Conservation (phyloP, 2,797 vertebrate species). For the Cuculus canorus region DNA sequence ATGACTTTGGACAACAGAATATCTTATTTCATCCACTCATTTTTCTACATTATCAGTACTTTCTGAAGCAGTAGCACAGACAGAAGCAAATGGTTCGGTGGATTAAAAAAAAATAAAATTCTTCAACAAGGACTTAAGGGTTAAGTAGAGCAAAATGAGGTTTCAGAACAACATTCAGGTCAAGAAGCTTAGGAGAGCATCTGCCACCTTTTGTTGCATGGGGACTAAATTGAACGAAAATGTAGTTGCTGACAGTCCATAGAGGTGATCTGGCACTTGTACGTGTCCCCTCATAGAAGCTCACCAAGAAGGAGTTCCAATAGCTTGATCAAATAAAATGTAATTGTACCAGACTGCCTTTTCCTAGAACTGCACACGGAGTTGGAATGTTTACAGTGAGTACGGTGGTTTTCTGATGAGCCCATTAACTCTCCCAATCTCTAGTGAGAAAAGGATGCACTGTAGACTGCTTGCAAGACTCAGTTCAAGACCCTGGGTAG, state of each 20-base stretch:
- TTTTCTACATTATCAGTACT: background rate
- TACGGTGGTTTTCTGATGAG: background rate
- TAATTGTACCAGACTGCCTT: background rate
- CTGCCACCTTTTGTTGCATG: background rate
- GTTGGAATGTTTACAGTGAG: background rate
- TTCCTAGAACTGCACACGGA: background rate
- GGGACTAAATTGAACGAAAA: background rate
- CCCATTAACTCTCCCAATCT: background rate
- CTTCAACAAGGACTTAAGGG: background rate
- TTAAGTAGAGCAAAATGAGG: background rate
- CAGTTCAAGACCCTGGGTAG: background rate
- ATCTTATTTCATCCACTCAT: background rate
- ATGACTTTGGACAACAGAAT: background rate
- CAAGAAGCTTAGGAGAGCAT: background rate
- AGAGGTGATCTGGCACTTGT: background rate
- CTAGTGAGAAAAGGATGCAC: background rate
- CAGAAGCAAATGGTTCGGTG: background rate
- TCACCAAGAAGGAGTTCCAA: background rate
- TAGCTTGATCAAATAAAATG: background rate
- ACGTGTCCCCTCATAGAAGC: background rate
- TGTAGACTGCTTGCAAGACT: background rate
- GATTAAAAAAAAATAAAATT: background rate
- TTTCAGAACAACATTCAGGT: background rate
- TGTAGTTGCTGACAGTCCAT: background rate
- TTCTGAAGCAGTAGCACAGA: background rate